Conservation (phyloP, 2,797 vertebrate species). For the Sebastes flavidus region DNA sequence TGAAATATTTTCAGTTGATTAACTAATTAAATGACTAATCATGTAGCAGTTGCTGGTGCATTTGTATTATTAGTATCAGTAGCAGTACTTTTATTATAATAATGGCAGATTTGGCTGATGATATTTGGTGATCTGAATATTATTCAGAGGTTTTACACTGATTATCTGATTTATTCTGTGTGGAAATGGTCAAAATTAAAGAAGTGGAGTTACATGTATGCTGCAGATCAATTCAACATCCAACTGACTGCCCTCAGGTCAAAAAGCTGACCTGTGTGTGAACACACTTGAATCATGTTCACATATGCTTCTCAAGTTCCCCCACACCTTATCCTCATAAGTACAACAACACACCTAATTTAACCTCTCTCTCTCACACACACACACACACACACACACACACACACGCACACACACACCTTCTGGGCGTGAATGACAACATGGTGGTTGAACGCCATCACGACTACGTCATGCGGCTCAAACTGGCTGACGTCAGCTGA, state of each 20-base stretch:
- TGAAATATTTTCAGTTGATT: too few relatives aligned
- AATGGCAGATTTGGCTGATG: too few relatives aligned
- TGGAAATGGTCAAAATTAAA: not conserved
- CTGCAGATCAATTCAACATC: not conserved
- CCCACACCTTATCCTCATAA: not conserved
- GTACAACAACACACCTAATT: not conserved
- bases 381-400: conserved; percentile 3
- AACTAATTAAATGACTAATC: too few relatives aligned
- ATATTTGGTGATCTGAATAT: too few relatives aligned
- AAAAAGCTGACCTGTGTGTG: not conserved
- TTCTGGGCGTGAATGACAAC: conserved; percentile 87
- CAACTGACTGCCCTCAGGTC: not conserved
- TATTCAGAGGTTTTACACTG: not conserved
- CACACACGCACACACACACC: conserved; percentile 66
- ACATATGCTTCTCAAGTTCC: too few relatives aligned
- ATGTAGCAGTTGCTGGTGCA: too few relatives aligned
- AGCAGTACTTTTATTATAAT: too few relatives aligned
- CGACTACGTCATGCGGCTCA: conserved; percentile 86
- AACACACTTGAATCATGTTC: too few relatives aligned
- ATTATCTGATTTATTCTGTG: not conserved
- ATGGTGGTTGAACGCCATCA: conserved; percentile 80
- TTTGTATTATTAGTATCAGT: too few relatives aligned
- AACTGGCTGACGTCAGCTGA: conserved; percentile 88
- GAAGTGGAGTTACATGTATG: not conserved
- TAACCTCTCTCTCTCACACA: not conserved